A percentile compares a stretch with the other conserved stretches of the same genome.
Conservation (phyloP, 1,140 invertebrate species). For the Diabrotica virgifera region DNA sequence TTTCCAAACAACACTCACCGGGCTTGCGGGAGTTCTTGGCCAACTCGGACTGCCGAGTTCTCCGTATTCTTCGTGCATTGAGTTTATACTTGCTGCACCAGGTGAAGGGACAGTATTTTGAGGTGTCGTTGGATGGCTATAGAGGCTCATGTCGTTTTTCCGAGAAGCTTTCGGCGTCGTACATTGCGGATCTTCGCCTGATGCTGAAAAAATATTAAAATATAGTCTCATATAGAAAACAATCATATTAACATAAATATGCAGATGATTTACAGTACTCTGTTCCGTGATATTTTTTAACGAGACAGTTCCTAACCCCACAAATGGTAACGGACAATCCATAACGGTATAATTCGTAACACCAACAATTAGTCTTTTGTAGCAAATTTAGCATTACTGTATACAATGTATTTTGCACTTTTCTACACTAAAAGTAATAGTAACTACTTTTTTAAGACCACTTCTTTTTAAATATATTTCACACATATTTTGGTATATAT, state of each 20-base stretch:
- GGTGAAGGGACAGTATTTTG: constrained; percentile 75
- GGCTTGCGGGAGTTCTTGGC: constrained; percentile 86
- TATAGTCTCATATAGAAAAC: background rate
- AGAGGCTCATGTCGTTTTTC: constrained; percentile 63
- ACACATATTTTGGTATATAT: too few relatives aligned
- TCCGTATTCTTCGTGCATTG: constrained; percentile 85
- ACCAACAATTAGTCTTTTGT: too few relatives aligned
- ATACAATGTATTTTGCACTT: too few relatives aligned
- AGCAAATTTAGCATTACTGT: too few relatives aligned
- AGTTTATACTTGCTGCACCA: constrained; percentile 76
- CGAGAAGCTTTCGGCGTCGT: constrained; percentile 70
- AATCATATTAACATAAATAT: background rate
- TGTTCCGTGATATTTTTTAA: too few relatives aligned
- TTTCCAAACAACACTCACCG: constrained; percentile 60
- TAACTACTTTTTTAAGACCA: too few relatives aligned
- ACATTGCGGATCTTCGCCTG: constrained; percentile 77
- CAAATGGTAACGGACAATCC: too few relatives aligned
- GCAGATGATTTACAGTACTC: too few relatives aligned
- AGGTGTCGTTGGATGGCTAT: constrained; percentile 70
- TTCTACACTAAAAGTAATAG: too few relatives aligned
- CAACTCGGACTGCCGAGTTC: constrained; percentile 84
- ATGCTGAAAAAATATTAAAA: constrained; percentile 57
- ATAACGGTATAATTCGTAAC: too few relatives aligned
- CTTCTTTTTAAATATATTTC: too few relatives aligned
- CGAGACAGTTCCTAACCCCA: too few relatives aligned